Conservation (phyloP, 1,140 invertebrate species). For the Drosophila trapezifrons region DNA sequence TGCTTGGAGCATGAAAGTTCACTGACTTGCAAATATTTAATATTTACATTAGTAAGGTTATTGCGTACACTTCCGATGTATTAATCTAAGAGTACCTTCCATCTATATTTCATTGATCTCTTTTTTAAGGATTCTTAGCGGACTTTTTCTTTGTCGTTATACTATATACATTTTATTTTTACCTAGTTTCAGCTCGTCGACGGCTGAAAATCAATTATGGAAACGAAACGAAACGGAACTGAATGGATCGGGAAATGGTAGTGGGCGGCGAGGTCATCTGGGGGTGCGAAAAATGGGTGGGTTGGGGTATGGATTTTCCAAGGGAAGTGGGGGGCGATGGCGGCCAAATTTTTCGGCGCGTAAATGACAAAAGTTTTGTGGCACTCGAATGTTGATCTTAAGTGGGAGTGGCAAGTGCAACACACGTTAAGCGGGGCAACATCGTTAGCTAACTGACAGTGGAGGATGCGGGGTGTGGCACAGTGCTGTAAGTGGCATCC, state of each 20-base stretch:
- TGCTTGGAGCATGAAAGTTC: too few species aligned
- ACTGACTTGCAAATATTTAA: too few species aligned
- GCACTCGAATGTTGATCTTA: conserved; percentile 75
- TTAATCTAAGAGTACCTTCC: too few species aligned
- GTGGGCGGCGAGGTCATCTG: conserved; percentile 42
- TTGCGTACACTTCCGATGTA: too few species aligned
- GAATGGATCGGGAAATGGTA: conserved; percentile 1
- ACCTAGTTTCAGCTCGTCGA: conserved; percentile 40
- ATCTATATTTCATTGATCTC: too few species aligned
- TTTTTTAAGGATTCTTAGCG: too few species aligned
- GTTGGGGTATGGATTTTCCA: background rate
- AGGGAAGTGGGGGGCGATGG: conserved; percentile 15
- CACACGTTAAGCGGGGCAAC: conserved; percentile 64
- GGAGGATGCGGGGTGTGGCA: background rate
- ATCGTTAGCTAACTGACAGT: conserved; percentile 70
- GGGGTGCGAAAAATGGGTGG: conserved; percentile 10
- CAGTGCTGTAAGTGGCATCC: conserved; percentile 71
- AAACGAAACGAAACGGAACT: conserved; percentile 44
- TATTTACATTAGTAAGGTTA: too few species aligned
- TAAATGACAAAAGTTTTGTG: conserved; percentile 79
- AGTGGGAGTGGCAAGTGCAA: conserved; percentile 46
- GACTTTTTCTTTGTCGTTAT: background rate
- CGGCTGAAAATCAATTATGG: conserved; percentile 73
- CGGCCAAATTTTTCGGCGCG: conserved; percentile 64
- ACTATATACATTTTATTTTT: conserved; percentile 1